These are phyloP conservation scores for Diogma glabrata DNA, from an alignment of 2,888 invertebrate genomes.

Conservation along the genomic window DNA sequence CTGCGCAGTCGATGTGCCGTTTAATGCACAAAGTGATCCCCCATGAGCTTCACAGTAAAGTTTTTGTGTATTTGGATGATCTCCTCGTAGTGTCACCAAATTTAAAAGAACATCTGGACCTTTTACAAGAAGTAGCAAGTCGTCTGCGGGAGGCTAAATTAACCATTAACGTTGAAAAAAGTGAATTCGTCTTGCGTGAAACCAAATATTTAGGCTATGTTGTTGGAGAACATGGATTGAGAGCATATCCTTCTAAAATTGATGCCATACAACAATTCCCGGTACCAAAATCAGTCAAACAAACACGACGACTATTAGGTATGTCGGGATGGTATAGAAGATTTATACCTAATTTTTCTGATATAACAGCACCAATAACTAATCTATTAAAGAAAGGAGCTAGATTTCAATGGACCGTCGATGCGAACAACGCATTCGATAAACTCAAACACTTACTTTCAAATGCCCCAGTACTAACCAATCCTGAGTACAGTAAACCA, in stretches of 20 bases:
- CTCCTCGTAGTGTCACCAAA: not conserved
- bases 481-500: not conserved
- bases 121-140: conserved; percentile 6
- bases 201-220: conserved; percentile 12
- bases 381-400: not conserved
- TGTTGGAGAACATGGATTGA: conserved; percentile 12
- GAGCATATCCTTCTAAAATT: not conserved
- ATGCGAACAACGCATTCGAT: not conserved
- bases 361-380: not conserved
- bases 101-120: conserved; percentile 5
- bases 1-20: conserved; percentile 17
- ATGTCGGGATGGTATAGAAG: conserved; percentile 2
- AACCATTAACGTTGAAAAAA: conserved; percentile 10
- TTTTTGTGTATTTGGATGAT: conserved; percentile 13
- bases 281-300: not conserved
- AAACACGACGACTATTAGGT: not conserved
- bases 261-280: not conserved
- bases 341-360: not conserved
- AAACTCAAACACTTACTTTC: not conserved
- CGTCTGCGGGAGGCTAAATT: conserved; percentile 1
- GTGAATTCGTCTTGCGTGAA: not conserved
- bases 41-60: conserved; percentile 14
- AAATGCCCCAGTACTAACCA: not conserved
- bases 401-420: not conserved
- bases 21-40: conserved; percentile 21